Evolutionary conservation across 1,140 invertebrate genomes (phyloP), one percentile per base, ranked within the genome.

Genomic region (Aleiodes sp.): DNA sequence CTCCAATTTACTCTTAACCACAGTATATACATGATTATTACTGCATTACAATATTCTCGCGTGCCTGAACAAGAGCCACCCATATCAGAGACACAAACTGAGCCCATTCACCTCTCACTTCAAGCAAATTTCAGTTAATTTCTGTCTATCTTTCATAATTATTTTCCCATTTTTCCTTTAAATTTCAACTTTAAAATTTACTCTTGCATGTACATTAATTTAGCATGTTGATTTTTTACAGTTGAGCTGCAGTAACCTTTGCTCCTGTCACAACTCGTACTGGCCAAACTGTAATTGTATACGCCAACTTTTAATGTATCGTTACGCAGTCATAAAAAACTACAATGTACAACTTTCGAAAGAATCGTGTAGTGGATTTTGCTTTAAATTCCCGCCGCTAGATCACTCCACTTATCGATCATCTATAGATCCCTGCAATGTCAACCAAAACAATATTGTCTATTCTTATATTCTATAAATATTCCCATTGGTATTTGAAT

Each of bases 321-420:
- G 28, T 24, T 26, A 52, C 46, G 19, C 19, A 52, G 46, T 52
- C 46, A 46, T 16, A 19, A n/a, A 19, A 19, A 6, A 46, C 21
- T 52, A 52, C 12, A 43, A 4, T 12, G 2, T 3, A 19, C 21
- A 52, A 52, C 46, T 52, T 52, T 61, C 59, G 28, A 61, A 59
- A 37, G 2, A 28, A 21, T n/a, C 24, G 14, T 14, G 14, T 59
- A 37, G 9, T 33, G 2, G 26, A 12, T 61, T 14, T 6, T 24
- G 33, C 21, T 69, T 69, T 12, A 37, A 39, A 69, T 69, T 69
- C 59, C 67, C 7, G 63, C 67, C 67, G 37, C 67, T 41, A 69
- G 67, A 69, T 69, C 39, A 69, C 67, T 69, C 67, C 67, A 69
- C 67, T 31, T n/a, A 69, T 63, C 67, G 24, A 43, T n/a, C 39